Evolutionary conservation across 2,888 invertebrate species (phyloP).

Genomic region (Eupithecia exiguata): DNA sequence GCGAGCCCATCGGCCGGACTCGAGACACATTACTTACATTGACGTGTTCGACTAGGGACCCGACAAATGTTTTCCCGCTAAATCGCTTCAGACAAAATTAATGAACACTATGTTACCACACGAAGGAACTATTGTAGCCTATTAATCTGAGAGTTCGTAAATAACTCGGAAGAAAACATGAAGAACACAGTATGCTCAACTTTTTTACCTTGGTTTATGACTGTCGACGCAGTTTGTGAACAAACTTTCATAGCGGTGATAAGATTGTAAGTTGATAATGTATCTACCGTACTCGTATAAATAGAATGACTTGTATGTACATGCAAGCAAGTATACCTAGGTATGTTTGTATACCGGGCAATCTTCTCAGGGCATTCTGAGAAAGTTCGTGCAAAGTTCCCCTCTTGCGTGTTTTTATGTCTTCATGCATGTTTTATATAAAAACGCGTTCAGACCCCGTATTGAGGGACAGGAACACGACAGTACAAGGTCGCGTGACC

Average conservation of each 20-base stretch:
- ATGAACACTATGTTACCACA: conserved; percentile 37
- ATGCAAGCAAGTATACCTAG: not conserved
- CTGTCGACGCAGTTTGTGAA: conserved; percentile 37
- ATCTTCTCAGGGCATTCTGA: conserved; percentile 40
- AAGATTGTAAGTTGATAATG: conserved; percentile 38
- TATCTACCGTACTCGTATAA: conserved; percentile 17
- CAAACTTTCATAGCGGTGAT: conserved; percentile 38
- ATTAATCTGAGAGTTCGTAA: conserved; percentile 34
- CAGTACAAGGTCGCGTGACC: conserved; percentile 71
- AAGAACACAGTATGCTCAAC: conserved; percentile 34
- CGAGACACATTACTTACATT: conserved; percentile 60
- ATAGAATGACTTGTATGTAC: not conserved
- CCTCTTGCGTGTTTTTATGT: conserved; percentile 46
- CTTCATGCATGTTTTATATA: conserved; percentile 51
- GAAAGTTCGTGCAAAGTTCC: conserved; percentile 38
- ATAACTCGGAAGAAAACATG: conserved; percentile 36
- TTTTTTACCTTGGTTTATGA: conserved; percentile 43
- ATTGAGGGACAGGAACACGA: conserved; percentile 55
- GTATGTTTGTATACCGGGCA: conserved; percentile 18
- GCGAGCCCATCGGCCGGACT: conserved; percentile 64
- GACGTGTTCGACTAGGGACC: conserved; percentile 48
- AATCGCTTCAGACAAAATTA: conserved; percentile 40
- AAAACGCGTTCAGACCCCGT: conserved; percentile 60
- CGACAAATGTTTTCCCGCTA: conserved; percentile 48
- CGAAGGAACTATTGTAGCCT: conserved; percentile 22